phyloP scores from a whole-genome alignment of 2,113 vertebrate species.

The Pristiophorus japonicus region DNA sequence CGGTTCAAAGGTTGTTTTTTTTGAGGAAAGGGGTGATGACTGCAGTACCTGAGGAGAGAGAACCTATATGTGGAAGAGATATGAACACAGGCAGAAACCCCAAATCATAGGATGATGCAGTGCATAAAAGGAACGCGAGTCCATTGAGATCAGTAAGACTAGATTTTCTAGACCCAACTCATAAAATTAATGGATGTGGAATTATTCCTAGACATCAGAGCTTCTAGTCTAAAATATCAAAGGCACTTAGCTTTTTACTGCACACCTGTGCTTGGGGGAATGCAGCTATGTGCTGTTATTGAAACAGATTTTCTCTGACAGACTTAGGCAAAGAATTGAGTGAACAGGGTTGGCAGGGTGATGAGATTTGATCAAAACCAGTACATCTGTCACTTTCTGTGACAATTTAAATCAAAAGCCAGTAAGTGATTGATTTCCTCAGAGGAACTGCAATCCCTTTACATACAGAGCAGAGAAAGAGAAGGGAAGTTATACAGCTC shows the following conservation, averaged over 20 bases:
- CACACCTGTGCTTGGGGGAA: neutral
- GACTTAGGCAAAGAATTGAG: neutral
- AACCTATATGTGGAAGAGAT: neutral
- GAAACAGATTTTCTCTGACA: neutral
- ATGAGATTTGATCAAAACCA: neutral
- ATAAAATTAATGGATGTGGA: neutral
- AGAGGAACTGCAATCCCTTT: neutral
- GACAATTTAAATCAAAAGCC: slow-evolving; percentile 6
- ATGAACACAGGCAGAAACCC: neutral
- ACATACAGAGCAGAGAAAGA: neutral
- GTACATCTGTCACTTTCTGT: slow-evolving; percentile 4
- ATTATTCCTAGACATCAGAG: neutral
- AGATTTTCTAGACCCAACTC: neutral
- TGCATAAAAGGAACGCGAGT: neutral
- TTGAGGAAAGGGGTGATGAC: too few species aligned
- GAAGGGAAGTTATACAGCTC: neutral
- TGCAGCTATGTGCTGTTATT: neutral
- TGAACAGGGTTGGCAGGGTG: neutral
- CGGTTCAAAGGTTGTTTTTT: too few species aligned
- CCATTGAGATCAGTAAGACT: neutral
- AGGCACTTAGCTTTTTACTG: neutral
- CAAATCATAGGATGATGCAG: neutral
- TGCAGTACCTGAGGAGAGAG: too few species aligned
- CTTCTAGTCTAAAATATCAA: neutral
- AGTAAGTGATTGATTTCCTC: slow-evolving; percentile 10